A percentile compares a stretch with the other conserved stretches of the same genome.
Evolutionary conservation across 2,797 vertebrate genomes (phyloP).

Genomic region (Enteromius viviparus): DNA sequence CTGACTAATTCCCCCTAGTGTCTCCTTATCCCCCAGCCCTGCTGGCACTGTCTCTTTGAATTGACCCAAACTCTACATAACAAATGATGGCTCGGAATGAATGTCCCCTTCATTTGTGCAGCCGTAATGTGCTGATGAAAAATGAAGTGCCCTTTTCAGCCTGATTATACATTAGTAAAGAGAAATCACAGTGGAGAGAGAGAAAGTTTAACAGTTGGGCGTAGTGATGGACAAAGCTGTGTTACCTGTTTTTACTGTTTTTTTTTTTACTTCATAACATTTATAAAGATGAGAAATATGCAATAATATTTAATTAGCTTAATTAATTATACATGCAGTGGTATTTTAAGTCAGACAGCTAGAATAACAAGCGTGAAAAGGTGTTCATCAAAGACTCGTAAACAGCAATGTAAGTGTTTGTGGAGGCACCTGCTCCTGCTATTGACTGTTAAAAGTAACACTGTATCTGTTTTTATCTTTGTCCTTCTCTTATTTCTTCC

Average conservation of each 20-base stretch:
- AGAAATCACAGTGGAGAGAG: constrained; percentile 61
- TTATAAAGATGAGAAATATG: not conserved
- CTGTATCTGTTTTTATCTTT: constrained; percentile 23
- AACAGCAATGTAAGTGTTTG: constrained; percentile 4
- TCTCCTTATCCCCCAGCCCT: constrained; percentile 60
- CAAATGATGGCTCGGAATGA: constrained; percentile 68
- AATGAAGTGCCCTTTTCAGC: constrained; percentile 72
- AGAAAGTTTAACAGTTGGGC: constrained; percentile 22
- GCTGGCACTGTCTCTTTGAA: constrained; percentile 61
- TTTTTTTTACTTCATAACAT: not conserved
- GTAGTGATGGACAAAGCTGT: constrained; percentile 10
- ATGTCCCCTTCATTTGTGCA: constrained; percentile 72
- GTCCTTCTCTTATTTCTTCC: constrained; percentile 31
- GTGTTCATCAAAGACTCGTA: constrained; percentile 2
- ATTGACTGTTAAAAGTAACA: not conserved
- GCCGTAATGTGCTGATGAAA: constrained; percentile 74
- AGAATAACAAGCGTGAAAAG: not conserved
- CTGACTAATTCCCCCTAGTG: constrained; percentile 60
- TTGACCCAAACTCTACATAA: constrained; percentile 60
- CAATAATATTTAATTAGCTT: not conserved
- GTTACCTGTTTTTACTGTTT: not conserved
- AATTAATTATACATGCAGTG: constrained; percentile 4
- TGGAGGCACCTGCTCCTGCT: not conserved
- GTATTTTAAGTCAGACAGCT: not conserved
- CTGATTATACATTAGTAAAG: constrained; percentile 72